Evolutionary conservation across 2,113 vertebrate genomes (phyloP).

Genomic region (Etheostoma spectabile): DNA sequence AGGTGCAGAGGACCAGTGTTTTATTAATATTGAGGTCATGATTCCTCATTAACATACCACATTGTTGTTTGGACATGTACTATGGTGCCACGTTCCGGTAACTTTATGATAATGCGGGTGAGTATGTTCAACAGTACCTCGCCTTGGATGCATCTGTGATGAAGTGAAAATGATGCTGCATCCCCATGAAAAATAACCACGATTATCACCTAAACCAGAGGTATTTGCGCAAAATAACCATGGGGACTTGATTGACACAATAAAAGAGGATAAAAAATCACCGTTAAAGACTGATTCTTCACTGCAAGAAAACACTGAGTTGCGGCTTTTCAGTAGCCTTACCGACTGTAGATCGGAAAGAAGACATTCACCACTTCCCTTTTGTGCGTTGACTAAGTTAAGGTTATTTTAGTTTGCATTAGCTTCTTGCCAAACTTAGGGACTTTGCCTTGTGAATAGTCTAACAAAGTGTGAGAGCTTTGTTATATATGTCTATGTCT

Average conservation of each 20-base stretch:
- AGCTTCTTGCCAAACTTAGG: neutral
- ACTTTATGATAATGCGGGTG: neutral
- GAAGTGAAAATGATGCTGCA: conserved; percentile 67
- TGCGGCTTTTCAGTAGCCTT: conserved; percentile 58
- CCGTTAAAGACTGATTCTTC: neutral
- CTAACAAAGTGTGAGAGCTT: neutral
- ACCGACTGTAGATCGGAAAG: conserved; percentile 48
- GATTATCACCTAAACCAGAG: conserved; percentile 65
- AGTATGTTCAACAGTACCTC: conserved; percentile 65
- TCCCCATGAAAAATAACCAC: conserved; percentile 53
- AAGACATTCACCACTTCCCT: conserved; percentile 69
- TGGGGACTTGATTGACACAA: conserved; percentile 11
- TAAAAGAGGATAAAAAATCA: neutral
- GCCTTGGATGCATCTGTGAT: conserved; percentile 76
- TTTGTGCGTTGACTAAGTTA: conserved; percentile 39
- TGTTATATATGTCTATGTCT: neutral
- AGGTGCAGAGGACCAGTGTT: neutral
- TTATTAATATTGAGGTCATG: neutral
- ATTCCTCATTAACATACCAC: neutral
- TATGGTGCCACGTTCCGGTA: neutral
- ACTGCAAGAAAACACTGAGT: neutral
- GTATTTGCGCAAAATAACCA: conserved; percentile 29
- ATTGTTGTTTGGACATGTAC: too few species aligned
- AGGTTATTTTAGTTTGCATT: conserved; percentile 55
- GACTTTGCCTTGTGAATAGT: conserved; percentile 26